Base-by-base conservation (phyloP, 1,140 invertebrate genomes). In the Aphaenogaster ashmeadi region DNA sequence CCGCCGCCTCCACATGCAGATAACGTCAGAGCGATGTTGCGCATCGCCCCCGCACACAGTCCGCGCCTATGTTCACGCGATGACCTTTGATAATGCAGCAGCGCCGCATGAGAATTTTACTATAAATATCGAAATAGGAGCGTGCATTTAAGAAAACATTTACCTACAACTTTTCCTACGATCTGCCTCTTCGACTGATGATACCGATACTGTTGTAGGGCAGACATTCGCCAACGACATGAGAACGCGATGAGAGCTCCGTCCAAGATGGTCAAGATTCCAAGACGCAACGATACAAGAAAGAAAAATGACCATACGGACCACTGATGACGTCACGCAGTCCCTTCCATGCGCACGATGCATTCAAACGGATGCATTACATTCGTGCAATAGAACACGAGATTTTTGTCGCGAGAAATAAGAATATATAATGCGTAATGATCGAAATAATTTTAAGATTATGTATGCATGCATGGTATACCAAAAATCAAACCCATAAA, bases 121-220 rank as follows among this genome's bases (percentile, higher is more conserved):
- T 81, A 36, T 47, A n/a, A 44, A 36, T 6, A 67, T 27, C 8
- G 15, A 81, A 69, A 69, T 80, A 4, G 27, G 0, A 41, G 33
- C 15, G n/a, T 15, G 7, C 18, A n/a, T 27, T 2, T 27, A 41
- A 11, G 5, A 69, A 67, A 52, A 52, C 6, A 18, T 44, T 80
- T 44, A 81, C 64, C 47, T 81, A 50, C 36, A 15, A 1, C 4
- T 8, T 71, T 71, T 71, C 5, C 7, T 52, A 21, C 2, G 3
- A 52, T 52, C 47, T 81, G 47, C n/a, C 15, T 81, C 60, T 80
- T 71, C 36, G 47, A 69, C n/a, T 69, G 60, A 66, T 33, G 47
- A 81, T 54, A 81, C n/a, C n/a, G 4, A 81, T 4, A 54, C 13
- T 41, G 11, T 66, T 66, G 2, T 21, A 69, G 21, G 3, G 13